Evolutionary conservation across 2,797 vertebrate species (phyloP).

Genomic region (Falco rusticolus): DNA sequence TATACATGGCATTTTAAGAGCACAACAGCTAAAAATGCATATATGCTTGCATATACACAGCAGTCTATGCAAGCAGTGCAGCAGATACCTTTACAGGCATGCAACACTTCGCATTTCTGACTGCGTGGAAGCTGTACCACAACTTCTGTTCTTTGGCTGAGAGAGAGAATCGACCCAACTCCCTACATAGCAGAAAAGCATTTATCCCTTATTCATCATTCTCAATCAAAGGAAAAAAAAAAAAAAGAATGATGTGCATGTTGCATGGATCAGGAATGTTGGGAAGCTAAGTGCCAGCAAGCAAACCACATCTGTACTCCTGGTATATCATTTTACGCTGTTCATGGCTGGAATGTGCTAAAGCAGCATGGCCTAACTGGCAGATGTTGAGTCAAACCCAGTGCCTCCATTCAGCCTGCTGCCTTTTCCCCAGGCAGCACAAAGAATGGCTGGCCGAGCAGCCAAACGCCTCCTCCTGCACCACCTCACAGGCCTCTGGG

Average conservation of each 20-base stretch:
- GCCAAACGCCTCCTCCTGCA: rapidly evolving
- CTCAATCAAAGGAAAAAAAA: background rate
- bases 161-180: background rate
- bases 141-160: background rate
- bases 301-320: constrained; percentile 42
- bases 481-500: background rate
- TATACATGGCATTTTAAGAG: background rate
- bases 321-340: constrained; percentile 19
- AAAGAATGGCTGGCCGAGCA: background rate
- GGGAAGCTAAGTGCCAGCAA: background rate
- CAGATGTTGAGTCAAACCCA: background rate
- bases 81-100: background rate
- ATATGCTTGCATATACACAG: background rate
- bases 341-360: constrained; percentile 46
- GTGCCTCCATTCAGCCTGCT: background rate
- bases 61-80: background rate
- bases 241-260: background rate
- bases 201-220: background rate
- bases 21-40: background rate
- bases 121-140: background rate
- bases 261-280: background rate
- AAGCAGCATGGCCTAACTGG: constrained; percentile 9
- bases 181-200: background rate
- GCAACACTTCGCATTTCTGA: background rate
- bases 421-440: background rate